These are phyloP conservation scores for Drosophila ogumai DNA, from an alignment of 1,140 invertebrate genomes.

Conservation along the genomic window DNA sequence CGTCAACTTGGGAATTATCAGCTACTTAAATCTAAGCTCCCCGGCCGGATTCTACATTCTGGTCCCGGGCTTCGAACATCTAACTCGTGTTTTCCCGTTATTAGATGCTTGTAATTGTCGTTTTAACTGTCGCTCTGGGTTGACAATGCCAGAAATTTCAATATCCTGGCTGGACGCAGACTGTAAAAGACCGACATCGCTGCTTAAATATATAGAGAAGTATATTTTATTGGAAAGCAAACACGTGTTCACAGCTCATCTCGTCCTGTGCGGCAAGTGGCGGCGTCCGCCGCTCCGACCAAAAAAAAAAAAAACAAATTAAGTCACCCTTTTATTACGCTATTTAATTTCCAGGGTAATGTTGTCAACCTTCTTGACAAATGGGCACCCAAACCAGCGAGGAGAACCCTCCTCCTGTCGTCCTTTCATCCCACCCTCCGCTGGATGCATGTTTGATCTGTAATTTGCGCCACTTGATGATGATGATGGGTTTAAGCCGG, in stretches of 20 bases:
- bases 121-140: constrained; percentile 37
- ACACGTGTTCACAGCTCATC: constrained; percentile 69
- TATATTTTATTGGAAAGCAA: constrained; percentile 67
- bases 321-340: constrained; percentile 72
- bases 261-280: constrained; percentile 34
- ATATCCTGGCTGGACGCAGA: constrained; percentile 25
- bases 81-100: constrained; percentile 12
- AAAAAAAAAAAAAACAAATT: constrained; percentile 70
- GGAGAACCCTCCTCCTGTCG: not conserved
- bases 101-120: constrained; percentile 53
- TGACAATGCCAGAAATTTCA: constrained; percentile 50
- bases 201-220: constrained; percentile 31
- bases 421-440: not conserved
- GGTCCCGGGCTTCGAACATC: not conserved
- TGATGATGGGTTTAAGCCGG: constrained; percentile 15
- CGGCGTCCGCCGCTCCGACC: not conserved
- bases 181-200: constrained; percentile 20
- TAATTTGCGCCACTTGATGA: constrained; percentile 63
- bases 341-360: constrained; percentile 70
- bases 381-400: constrained; percentile 53
- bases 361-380: constrained; percentile 62
- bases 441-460: constrained; percentile 52
- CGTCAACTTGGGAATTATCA: constrained; percentile 53
- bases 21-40: constrained; percentile 58
- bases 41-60: constrained; percentile 3